phyloP scores from a whole-genome alignment of 2,888 invertebrate species.

The Teleogryllus oceanicus region DNA sequence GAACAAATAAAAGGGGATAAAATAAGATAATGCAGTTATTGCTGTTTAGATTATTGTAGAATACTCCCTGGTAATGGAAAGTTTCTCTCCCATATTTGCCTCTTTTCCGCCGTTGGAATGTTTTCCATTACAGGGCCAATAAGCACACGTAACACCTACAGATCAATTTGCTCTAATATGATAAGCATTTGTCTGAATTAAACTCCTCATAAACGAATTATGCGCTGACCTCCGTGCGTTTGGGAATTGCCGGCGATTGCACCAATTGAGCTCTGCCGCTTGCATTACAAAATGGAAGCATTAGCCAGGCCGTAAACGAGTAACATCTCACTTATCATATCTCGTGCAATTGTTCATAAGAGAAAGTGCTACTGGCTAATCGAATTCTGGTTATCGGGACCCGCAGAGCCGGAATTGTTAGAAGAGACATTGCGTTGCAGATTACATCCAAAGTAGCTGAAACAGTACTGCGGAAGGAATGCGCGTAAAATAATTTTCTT shows the following conservation, averaged over 20 bases:
- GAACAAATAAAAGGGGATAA: too few species aligned
- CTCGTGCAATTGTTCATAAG: not conserved
- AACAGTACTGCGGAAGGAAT: too few species aligned
- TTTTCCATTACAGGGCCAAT: too few species aligned
- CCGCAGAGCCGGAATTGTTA: not conserved
- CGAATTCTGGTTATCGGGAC: not conserved
- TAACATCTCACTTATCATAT: not conserved
- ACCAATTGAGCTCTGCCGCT: not conserved
- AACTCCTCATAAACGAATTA: not conserved
- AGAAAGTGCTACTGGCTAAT: not conserved
- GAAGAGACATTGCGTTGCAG: too few species aligned
- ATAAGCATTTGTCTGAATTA: not conserved
- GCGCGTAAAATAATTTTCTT: too few species aligned
- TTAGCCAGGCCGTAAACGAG: constrained; percentile 2
- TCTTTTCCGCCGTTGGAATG: too few species aligned
- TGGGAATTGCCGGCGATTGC: not conserved
- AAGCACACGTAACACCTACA: too few species aligned
- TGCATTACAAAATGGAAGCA: not conserved
- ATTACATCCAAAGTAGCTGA: too few species aligned
- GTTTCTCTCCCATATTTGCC: too few species aligned
- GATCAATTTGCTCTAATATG: not conserved
- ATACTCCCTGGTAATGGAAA: too few species aligned
- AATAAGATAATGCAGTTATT: too few species aligned
- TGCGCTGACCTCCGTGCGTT: not conserved
- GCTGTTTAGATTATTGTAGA: too few species aligned